These are phyloP conservation scores for Gephyroberyx darwinii DNA, from an alignment of 2,797 vertebrate species.

Conservation along the genomic window DNA sequence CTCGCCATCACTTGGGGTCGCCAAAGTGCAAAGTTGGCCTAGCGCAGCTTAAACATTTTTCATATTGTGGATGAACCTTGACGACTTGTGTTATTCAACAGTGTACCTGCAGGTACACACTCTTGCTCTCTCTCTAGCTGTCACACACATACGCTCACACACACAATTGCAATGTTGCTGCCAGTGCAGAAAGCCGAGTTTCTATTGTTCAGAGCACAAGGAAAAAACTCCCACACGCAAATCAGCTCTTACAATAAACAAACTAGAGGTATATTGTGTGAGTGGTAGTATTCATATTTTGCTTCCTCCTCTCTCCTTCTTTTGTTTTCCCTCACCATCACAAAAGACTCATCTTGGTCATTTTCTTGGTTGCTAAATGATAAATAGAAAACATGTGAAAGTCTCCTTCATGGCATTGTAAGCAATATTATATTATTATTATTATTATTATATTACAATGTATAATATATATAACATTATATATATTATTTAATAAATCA, in stretches of 20 bases:
- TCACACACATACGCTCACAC: conserved; percentile 18
- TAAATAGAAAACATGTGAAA: neutral
- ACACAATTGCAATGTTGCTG: conserved; percentile 38
- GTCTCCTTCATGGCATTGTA: too few species aligned
- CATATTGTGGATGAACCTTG: conserved; percentile 25
- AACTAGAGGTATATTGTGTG: conserved; percentile 25
- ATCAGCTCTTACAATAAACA: conserved; percentile 43
- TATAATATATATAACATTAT: too few species aligned
- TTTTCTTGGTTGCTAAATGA: conserved; percentile 12
- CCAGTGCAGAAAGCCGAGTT: conserved; percentile 48
- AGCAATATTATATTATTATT: too few species aligned
- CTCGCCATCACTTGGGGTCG: conserved; percentile 10
- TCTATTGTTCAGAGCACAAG: conserved; percentile 58
- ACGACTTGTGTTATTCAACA: conserved; percentile 45
- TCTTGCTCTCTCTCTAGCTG: conserved; percentile 29
- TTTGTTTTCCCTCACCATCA: conserved; percentile 17
- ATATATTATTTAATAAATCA: too few species aligned
- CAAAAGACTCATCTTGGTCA: neutral
- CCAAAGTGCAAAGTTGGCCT: conserved; percentile 39
- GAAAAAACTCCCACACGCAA: conserved; percentile 41
- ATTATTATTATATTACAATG: too few species aligned
- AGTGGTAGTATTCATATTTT: conserved; percentile 12
- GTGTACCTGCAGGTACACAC: conserved; percentile 50
- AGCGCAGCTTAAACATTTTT: too few species aligned
- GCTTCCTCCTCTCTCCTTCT: neutral